phyloP scores from a whole-genome alignment of 2,888 invertebrate genomes.

The Acanthosepion esculentum region DNA sequence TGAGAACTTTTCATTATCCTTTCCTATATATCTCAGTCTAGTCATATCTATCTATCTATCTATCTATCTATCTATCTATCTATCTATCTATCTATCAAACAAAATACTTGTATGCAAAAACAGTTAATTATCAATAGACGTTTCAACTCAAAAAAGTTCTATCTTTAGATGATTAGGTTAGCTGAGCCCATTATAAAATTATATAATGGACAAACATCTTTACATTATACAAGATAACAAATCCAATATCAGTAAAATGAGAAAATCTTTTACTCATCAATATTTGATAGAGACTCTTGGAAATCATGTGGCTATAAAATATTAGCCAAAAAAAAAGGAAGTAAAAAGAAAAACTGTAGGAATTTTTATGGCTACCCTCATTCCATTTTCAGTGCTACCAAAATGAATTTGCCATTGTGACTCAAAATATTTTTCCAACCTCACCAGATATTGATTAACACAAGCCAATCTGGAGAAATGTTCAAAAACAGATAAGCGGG shows the following conservation, averaged over 20 bases:
- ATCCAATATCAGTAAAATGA: conserved; percentile 4
- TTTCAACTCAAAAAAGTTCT: not conserved
- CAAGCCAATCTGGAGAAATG: conserved; percentile 1
- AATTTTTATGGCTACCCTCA: conserved; percentile 18
- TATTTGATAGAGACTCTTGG: not conserved
- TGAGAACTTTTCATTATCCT: too few species aligned
- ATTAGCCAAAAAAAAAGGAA: not conserved
- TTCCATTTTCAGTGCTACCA: conserved; percentile 18
- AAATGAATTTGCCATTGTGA: not conserved
- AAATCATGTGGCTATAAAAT: conserved; percentile 25
- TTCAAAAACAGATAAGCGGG: conserved; percentile 15
- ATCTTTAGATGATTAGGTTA: conserved; percentile 10
- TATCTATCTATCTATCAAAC: too few species aligned
- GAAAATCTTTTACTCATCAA: conserved; percentile 8
- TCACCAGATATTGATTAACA: conserved; percentile 33
- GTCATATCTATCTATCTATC: not conserved
- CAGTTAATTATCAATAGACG: not conserved
- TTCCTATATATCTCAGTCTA: too few species aligned
- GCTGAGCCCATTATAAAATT: conserved; percentile 33
- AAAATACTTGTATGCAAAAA: not conserved
- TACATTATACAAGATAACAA: not conserved
- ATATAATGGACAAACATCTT: not conserved
- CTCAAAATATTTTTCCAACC: conserved; percentile 33
- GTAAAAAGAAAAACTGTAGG: not conserved
- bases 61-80: not conserved